These are phyloP conservation scores for Platycnemis pennipes DNA, from an alignment of 2,888 invertebrate species.

Conservation along the genomic window DNA sequence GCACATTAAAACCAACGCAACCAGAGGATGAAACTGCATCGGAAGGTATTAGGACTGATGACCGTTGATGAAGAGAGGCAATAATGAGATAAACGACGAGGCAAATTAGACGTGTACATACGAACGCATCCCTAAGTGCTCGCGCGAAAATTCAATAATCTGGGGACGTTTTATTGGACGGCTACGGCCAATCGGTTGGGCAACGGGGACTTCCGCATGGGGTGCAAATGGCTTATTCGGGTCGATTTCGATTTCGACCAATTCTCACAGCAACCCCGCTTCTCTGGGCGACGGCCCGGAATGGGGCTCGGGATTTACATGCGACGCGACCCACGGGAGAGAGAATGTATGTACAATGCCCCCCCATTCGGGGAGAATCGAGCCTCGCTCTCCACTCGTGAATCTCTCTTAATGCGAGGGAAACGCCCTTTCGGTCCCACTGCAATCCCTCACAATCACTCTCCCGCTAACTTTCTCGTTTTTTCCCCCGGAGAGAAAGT, in stretches of 20 bases:
- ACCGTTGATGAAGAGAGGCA: too few species aligned
- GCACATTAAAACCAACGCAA: too few species aligned
- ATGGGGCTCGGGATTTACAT: not conserved
- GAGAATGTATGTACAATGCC: too few species aligned
- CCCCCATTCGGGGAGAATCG: not conserved
- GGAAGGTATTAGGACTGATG: too few species aligned
- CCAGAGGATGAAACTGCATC: too few species aligned
- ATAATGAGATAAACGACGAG: not conserved
- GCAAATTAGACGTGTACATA: not conserved
- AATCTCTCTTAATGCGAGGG: slow-evolving; percentile 28
- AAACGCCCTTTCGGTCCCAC: slow-evolving; percentile 38
- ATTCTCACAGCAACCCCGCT: not conserved
- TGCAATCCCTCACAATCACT: slow-evolving; percentile 5
- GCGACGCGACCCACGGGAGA: not conserved
- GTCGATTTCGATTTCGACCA: not conserved
- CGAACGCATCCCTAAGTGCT: not conserved
- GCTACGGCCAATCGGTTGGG: not conserved
- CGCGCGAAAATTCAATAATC: slow-evolving; percentile 8
- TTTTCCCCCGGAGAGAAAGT: slow-evolving; percentile 56
- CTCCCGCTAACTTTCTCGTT: slow-evolving; percentile 7
- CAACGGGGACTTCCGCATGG: not conserved
- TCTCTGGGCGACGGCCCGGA: not conserved
- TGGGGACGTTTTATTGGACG: slow-evolving; percentile 29
- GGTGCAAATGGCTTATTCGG: not conserved
- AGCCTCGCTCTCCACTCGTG: slow-evolving; percentile 34